Base-by-base conservation (phyloP, 2,797 vertebrate genomes). In the Eupleurogrammus muticus region DNA sequence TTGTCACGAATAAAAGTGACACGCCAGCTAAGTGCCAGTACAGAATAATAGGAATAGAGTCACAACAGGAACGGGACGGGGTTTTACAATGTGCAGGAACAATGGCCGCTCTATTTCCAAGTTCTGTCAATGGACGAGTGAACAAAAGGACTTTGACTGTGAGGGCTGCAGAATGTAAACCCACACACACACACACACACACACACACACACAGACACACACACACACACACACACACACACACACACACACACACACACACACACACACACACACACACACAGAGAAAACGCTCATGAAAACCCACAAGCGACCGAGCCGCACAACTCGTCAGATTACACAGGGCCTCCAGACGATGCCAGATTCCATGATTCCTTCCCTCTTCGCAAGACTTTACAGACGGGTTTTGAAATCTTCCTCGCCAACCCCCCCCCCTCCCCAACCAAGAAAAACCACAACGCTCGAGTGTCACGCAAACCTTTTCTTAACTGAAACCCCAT, bases 361-460 rank as follows among this genome's bases (percentile, higher is more conserved):
- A 87, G 68, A 87, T 81, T 85, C 73, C 77, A 78, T 70, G 73
- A 86, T 79, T 81, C 83, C 70, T 85, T 79, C 67, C 66, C 71
- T 81, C 62, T 40, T 59, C 71, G 78, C 73, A 46, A 81, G 73
- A 87, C 80, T 87, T 79, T 74, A 82, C 75, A 84, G 81, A 80
- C 14, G 17, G 80, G 80, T 87, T 87, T 81, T 64, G 48, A 91
- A 86, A 75, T 69, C 65, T 66, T 50, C 70, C 61, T 42, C 50
- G 34, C 50, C 36, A 79, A n/a, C n/a, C n/a, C n/a, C n/a, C n/a
- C n/a, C n/a, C n/a, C n/a, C n/a, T n/a, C n/a, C n/a, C n/a, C n/a
- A n/a, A n/a, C n/a, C n/a, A n/a, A n/a, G n/a, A n/a, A n/a, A n/a
- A 86, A 82, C 85, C 86, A 83, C 83, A 87, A 87, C 71, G 77